Percentiles rank a stretch among this genome's conserved stretches.
Conservation (phyloP, 53 echinoderm and acorn worm genomes). For the Zoroaster sp. region DNA sequence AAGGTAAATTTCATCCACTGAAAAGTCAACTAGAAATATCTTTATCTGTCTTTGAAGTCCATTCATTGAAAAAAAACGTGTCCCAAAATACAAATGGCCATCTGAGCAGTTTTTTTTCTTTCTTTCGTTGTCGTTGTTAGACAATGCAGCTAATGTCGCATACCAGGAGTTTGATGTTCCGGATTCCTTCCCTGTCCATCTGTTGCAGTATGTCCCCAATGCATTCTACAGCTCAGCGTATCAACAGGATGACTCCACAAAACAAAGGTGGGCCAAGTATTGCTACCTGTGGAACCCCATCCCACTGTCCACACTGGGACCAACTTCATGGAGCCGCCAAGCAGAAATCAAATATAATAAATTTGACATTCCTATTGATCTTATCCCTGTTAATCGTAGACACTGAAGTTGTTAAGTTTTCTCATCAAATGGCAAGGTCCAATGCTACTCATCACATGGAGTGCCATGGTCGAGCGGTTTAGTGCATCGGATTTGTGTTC, state of each 20-base stretch:
- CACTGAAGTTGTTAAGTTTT: too few relatives aligned
- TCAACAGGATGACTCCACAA: constrained; percentile 20
- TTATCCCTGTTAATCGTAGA: too few relatives aligned
- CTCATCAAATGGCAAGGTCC: too few relatives aligned
- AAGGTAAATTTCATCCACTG: constrained; percentile 56
- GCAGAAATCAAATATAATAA: too few relatives aligned
- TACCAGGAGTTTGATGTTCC: constrained; percentile 93
- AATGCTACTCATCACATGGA: too few relatives aligned
- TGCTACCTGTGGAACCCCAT: neutral
- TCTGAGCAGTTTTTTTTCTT: neutral
- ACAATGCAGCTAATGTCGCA: constrained; percentile 83
- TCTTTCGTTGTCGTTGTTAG: constrained; percentile 33
- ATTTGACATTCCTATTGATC: too few relatives aligned
- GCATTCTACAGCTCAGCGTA: constrained; percentile 68
- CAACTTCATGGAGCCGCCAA: too few relatives aligned
- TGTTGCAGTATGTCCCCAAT: constrained; percentile 85
- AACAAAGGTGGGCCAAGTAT: neutral
- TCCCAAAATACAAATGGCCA: neutral
- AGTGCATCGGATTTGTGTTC: too few relatives aligned
- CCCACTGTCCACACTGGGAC: neutral
- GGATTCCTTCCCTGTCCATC: constrained; percentile 75
- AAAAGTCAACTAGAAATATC: too few relatives aligned
- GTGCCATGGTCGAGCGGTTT: too few relatives aligned
- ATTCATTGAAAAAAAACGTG: too few relatives aligned
- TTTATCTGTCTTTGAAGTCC: too few relatives aligned